Base-by-base conservation (phyloP, 2,888 invertebrate genomes). In the Ecdyonurus torrentis region DNA sequence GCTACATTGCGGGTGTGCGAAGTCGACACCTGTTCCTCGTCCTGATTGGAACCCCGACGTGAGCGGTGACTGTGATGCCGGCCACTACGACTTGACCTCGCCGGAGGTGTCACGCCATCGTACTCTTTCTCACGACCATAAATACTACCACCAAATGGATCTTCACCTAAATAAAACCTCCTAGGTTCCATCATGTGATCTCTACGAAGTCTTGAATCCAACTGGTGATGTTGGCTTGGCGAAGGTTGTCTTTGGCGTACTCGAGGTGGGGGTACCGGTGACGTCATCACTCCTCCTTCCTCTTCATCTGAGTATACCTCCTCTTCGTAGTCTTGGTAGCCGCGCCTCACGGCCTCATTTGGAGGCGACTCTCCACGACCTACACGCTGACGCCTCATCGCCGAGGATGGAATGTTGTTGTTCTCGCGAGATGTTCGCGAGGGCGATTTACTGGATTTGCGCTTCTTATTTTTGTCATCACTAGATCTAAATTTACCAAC, bases 111-210 rank as follows among this genome's bases (percentile, higher is more conserved):
- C 20, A 78, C 79, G 71, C 84, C 83, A 74, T 86, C 86, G 77
- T 90, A 89, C 72, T 89, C 87, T 75, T 88, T 88, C 75, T 90
- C 90, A 70, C 87, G 83, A 66, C 90, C 89, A 74, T 88, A 90
- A 72, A 89, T 86, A 75, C 86, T 87, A 23, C 85, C 84, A 64
- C 85, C 87, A 74, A 89, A 91, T 25, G 90, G 90, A 78, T 91
- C 90, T 76, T 91, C 90, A 52, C 90, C 90, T 68, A 91, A 80
- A 74, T 91, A 91, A 76, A 90, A 91, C 68, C 86, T 82, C 72
- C 7, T 3, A 71, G 69, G 76, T 77, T 66, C 81, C 75, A 66
- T 76, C 77, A 37, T 37, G 37, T 37, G 37, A 5, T 37, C 37
- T 37, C 37, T 37, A 15, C 37, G 37, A 37, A 37, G 37, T 37